Base-by-base conservation (phyloP, 2,797 vertebrate genomes). In the Hoplostethus atlanticus region DNA sequence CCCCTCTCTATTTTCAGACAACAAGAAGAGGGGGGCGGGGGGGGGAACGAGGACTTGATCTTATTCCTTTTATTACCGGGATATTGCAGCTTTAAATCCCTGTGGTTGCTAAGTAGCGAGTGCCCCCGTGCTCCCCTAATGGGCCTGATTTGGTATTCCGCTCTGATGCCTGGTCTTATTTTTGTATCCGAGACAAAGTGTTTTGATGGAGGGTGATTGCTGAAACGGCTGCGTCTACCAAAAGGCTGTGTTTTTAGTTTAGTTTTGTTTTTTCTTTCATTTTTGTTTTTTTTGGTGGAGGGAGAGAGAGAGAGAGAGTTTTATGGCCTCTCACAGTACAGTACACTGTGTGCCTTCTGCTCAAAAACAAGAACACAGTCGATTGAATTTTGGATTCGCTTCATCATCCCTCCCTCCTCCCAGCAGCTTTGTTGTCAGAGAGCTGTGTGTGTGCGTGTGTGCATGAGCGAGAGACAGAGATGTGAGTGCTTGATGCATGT, bases 131-230 rank as follows among this genome's bases (percentile, higher is more conserved):
- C 96, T 96, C 84, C 85, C 80, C 96, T 97, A 97, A 97, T 97
- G 96, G 96, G 95, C 95, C 96, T 97, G 97, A 97, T 99, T 98
- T 97, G 94, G 96, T 98, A 98, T 98, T 98, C 97, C 68, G 91
- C 93, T 93, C 84, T 93, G 93, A 96, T 95, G 93, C 96, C 94
- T 96, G 95, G 93, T 96, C 96, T 96, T 97, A 97, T 98, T 98
- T 98, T 96, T 97, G 96, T 96, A 97, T 97, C 96, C 96, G 96
- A 98, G 97, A 98, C 97, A 97, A 97, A 98, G 97, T 98, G 97
- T 98, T 98, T 98, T 98, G 97, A 98, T 98, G 97, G 96, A 97
- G 96, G 96, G 95, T 97, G 97, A 97, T 97, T 96, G 97, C 96
- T 88, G 88, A 87, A 89, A 89, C 75, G 92, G 96, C 95, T 96